Evolutionary conservation across 1,140 invertebrate genomes (phyloP).

Genomic region (Sipha flava): DNA sequence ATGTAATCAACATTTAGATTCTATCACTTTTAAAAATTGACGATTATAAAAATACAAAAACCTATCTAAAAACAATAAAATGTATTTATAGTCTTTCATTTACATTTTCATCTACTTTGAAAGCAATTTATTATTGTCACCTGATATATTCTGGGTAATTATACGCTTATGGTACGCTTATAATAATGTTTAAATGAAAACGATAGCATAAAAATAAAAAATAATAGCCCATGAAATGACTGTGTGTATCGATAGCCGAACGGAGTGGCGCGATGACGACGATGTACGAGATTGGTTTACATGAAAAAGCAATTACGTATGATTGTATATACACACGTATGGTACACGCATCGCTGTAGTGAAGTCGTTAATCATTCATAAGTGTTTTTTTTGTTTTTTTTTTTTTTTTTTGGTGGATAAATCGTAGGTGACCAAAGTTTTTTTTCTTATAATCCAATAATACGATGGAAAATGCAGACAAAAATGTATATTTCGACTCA

Average conservation of each 20-base stretch:
- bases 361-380: conserved; percentile 20
- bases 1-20: no score
- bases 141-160: not conserved
- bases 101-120: not conserved
- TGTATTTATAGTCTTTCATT: no score
- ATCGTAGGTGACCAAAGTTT: not conserved
- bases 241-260: not conserved
- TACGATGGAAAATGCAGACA: not conserved
- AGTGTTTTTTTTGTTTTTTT: conserved; percentile 10
- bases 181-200: not conserved
- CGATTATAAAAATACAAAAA: not conserved
- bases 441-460: not conserved
- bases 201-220: not conserved
- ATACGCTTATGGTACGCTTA: not conserved
- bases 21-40: not conserved
- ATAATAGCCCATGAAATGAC: not conserved
- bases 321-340: not conserved
- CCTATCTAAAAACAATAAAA: not conserved
- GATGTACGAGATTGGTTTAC: conserved; percentile 22
- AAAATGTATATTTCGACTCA: not conserved
- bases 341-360: not conserved
- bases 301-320: conserved; percentile 28
- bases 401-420: not conserved
- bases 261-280: not conserved
- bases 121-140: not conserved